Evolutionary conservation across 1,140 invertebrate species (phyloP).

Genomic region (Solenopsis fugax): DNA sequence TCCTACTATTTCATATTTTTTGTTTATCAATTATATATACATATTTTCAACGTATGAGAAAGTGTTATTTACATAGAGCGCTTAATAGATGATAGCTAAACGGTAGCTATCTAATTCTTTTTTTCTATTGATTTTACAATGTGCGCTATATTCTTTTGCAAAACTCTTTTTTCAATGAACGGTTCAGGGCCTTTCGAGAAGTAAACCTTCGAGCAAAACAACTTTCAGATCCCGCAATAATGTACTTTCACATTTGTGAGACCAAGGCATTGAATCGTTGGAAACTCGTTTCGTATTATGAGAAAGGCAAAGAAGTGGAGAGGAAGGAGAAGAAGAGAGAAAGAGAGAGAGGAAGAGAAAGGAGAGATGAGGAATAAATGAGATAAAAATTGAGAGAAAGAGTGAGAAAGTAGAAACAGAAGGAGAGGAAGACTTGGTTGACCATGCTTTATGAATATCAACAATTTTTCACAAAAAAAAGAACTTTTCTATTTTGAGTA

Average conservation of each 20-base stretch:
- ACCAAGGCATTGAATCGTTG: conserved; percentile 76
- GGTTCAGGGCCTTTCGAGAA: conserved; percentile 74
- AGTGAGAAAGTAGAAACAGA: neutral
- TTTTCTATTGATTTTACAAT: conserved; percentile 52
- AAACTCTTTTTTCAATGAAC: conserved; percentile 70
- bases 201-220: conserved; percentile 75
- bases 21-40: no score
- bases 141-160: conserved; percentile 43
- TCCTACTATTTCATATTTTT: no score
- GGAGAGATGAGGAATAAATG: neutral
- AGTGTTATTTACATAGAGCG: no score
- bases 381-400: neutral
- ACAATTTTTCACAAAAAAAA: neutral
- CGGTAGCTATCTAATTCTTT: neutral
- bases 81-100: no score
- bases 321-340: neutral
- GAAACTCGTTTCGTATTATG: conserved; percentile 70
- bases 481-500: no score
- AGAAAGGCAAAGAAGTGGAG: conserved; percentile 39
- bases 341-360: neutral
- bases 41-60: no score
- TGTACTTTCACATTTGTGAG: conserved; percentile 78
- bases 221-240: conserved; percentile 76
- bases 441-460: conserved; percentile 43
- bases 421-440: neutral